Base-by-base conservation (phyloP, 2,888 invertebrate genomes). In the Anagyrus pseudococci region DNA sequence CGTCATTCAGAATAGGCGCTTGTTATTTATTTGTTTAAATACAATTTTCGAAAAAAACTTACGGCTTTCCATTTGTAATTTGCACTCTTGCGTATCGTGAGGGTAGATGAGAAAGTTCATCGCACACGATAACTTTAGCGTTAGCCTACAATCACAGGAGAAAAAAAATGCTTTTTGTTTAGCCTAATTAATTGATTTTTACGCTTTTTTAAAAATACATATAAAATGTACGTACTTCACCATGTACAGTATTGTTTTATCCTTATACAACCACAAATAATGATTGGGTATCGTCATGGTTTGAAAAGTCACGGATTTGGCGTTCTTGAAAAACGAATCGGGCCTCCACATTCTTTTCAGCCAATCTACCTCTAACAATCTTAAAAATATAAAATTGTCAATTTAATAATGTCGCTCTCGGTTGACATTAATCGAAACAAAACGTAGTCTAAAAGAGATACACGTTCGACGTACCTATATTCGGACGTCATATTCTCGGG, bases 81-180 rank as follows among this genome's bases (percentile, higher is more conserved):
- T 93, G 78, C 96, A 96, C 79, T 93, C 93, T 82, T 96, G 96
- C 0, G 94, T 94, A 76, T 96, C 96, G 75, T 96, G 95, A 0
- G 96, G 96, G 81, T 96, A 96, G 75, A 94, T 93, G 74, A 93
- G 88, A 79, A 96, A 94, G 81, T 95, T 94, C 96, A 96, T 96
- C 0, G 94, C 94, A 75, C 96, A 96, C 0, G 94, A 95, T 33
- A 96, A 82, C 68, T 90, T 90, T 67, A 96, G 80, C 0, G 96
- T 95, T 70, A 96, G 79, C 74, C 89, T 89, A 77, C 53, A 83
- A 80, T 64, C 4, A 26, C 43, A 19, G 17, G 62, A 64, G 44
- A 54, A 50, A 46, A 41, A 37, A 54, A 55, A 47, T 20, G 26
- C 1, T 52, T 47, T 46, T 4, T 20, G 49, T 25, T 4, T 33